These are phyloP conservation scores for Rapana venosa DNA, from an alignment of 2,888 invertebrate species.

Conservation along the genomic window DNA sequence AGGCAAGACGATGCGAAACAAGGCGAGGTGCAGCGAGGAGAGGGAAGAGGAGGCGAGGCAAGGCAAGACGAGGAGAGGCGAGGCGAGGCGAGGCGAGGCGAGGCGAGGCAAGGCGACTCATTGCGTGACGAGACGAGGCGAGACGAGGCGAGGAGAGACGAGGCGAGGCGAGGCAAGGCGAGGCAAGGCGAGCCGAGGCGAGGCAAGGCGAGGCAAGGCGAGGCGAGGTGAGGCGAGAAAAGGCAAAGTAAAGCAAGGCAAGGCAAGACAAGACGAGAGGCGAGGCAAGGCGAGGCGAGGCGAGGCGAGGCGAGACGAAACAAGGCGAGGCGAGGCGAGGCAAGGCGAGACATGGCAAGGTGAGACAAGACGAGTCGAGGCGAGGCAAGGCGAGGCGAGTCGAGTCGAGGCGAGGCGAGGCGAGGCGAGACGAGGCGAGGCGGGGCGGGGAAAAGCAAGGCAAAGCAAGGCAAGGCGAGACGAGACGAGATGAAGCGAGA, in stretches of 20 bases:
- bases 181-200: background rate
- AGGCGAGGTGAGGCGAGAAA: background rate
- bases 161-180: background rate
- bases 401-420: background rate
- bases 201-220: background rate
- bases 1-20: background rate
- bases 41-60: background rate
- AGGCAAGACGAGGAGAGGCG: background rate
- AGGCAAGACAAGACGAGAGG: background rate
- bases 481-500: background rate
- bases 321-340: background rate
- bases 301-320: background rate
- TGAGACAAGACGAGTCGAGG: background rate
- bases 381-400: background rate
- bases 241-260: background rate
- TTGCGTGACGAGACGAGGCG: background rate
- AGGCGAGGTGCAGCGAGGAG: background rate
- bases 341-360: background rate
- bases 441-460: background rate
- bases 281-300: constrained; percentile 7
- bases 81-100: background rate
- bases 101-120: background rate
- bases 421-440: background rate
- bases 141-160: background rate
- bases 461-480: background rate